A percentile compares a stretch with the other conserved stretches of the same genome.
Evolutionary conservation across 2,888 invertebrate species (phyloP).

Genomic region (Acrobasis consociella): DNA sequence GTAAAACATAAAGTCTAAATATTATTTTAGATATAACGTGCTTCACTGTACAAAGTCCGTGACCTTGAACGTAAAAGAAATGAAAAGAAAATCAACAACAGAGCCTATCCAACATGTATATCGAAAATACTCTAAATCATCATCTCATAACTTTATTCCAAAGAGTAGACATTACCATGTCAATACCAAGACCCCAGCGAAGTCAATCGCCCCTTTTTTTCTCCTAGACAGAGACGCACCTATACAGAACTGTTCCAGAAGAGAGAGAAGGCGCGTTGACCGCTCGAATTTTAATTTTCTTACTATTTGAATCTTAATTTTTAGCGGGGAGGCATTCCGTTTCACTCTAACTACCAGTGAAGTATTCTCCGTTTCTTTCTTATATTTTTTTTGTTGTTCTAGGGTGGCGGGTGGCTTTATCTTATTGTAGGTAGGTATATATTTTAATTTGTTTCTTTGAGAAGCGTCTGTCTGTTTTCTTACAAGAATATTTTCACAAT

Average conservation of each 20-base stretch:
- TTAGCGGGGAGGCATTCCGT: slow-evolving; percentile 65
- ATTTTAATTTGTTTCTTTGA: slow-evolving; percentile 54
- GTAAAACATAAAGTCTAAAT: too few relatives aligned
- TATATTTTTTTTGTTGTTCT: slow-evolving; percentile 50
- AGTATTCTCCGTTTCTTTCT: slow-evolving; percentile 54
- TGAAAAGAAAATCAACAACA: background rate
- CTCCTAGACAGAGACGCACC: slow-evolving; percentile 43
- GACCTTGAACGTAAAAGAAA: background rate
- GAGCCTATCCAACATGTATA: background rate
- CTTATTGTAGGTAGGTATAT: slow-evolving; percentile 44
- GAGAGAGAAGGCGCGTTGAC: slow-evolving; percentile 61
- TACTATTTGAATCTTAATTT: slow-evolving; percentile 83
- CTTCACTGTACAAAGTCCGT: background rate
- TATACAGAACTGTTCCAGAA: slow-evolving; percentile 27
- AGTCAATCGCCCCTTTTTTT: slow-evolving; percentile 70
- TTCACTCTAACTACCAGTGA: slow-evolving; percentile 44
- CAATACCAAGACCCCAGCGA: slow-evolving; percentile 56
- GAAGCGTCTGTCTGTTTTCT: slow-evolving; percentile 29
- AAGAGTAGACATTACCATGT: slow-evolving; percentile 60
- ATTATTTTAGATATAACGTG: background rate
- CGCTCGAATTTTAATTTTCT: slow-evolving; percentile 83
- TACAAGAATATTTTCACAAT: slow-evolving; percentile 12
- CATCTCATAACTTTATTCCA: slow-evolving; percentile 16
- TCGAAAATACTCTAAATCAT: background rate
- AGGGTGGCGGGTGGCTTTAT: slow-evolving; percentile 43